A percentile compares a stretch with the other conserved stretches of the same genome.
These are phyloP conservation scores for Nasonia giraulti DNA, from an alignment of 1,140 invertebrate species.

Conservation along the genomic window DNA sequence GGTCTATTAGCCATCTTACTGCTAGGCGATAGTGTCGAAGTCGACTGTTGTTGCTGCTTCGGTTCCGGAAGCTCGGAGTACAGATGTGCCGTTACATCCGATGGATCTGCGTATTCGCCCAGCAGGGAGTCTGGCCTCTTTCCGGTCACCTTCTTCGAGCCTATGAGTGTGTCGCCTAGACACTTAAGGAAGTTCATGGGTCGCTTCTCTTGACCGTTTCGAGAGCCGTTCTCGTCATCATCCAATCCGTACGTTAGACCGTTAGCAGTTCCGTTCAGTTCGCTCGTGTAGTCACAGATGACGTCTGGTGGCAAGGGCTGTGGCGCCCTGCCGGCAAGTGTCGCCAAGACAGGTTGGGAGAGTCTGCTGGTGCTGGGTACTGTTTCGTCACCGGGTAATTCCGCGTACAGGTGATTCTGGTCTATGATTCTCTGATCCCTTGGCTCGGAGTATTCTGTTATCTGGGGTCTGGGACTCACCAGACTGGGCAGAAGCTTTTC, in stretches of 20 bases:
- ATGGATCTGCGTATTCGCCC: constrained; percentile 83
- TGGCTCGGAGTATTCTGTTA: constrained; percentile 76
- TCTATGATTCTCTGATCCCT: constrained; percentile 68
- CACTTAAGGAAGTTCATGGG: constrained; percentile 69
- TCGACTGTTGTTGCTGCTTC: constrained; percentile 70
- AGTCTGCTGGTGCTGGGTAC: constrained; percentile 70
- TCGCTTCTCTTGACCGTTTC: constrained; percentile 56
- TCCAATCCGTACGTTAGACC: constrained; percentile 25
- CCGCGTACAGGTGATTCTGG: constrained; percentile 75
- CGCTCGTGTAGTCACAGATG: constrained; percentile 59
- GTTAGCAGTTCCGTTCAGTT: constrained; percentile 47
- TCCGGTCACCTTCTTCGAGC: constrained; percentile 56
- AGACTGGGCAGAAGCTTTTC: constrained; percentile 76
- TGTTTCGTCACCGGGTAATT: constrained; percentile 72
- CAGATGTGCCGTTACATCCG: constrained; percentile 80
- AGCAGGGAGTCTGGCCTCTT: constrained; percentile 76
- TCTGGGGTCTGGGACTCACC: constrained; percentile 61
- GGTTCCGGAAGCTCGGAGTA: constrained; percentile 82
- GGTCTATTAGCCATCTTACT: constrained; percentile 81
- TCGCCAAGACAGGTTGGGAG: constrained; percentile 67
- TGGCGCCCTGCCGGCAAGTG: constrained; percentile 60
- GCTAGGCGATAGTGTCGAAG: constrained; percentile 56
- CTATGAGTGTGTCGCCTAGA: constrained; percentile 68
- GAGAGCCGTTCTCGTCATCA: constrained; percentile 34
- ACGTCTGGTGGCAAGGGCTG: constrained; percentile 67